Percentiles rank a stretch among this genome's conserved stretches.
These are phyloP conservation scores for Eristalis pertinax DNA, from an alignment of 2,888 invertebrate species.

Conservation along the genomic window DNA sequence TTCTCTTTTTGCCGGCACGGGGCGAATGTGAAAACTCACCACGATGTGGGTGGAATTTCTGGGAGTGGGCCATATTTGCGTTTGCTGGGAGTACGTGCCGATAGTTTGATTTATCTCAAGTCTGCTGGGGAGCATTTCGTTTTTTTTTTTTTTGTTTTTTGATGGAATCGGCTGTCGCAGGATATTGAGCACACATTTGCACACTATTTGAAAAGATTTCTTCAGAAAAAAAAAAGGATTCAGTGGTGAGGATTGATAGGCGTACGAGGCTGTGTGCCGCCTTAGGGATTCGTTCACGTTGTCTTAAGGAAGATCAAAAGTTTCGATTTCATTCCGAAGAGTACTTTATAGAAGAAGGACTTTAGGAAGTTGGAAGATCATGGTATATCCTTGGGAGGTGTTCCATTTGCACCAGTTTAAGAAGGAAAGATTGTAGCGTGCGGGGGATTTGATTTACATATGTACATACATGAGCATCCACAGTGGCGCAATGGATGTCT, in stretches of 20 bases:
- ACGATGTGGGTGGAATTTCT: slow-evolving; percentile 13
- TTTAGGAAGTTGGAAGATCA: too few species aligned
- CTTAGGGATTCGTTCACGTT: slow-evolving; percentile 1
- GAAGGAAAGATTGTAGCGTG: too few species aligned
- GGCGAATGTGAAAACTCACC: slow-evolving; percentile 30
- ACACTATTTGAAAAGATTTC: slow-evolving; percentile 63
- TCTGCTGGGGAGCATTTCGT: slow-evolving; percentile 12
- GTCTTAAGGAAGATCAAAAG: neutral
- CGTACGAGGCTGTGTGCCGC: neutral
- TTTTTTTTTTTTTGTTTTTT: slow-evolving; percentile 8
- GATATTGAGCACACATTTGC: slow-evolving; percentile 61
- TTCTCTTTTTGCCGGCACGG: slow-evolving; percentile 11
- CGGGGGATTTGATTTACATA: too few species aligned
- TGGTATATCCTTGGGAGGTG: too few species aligned
- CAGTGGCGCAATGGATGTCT: too few species aligned
- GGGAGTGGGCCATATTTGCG: slow-evolving; percentile 13
- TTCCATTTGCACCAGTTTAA: too few species aligned
- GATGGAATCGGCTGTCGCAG: slow-evolving; percentile 33
- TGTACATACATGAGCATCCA: too few species aligned
- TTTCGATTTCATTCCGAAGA: neutral
- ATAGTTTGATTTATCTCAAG: slow-evolving; percentile 67
- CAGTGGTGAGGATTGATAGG: slow-evolving; percentile 9
- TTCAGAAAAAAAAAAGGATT: slow-evolving; percentile 44
- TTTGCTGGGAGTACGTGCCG: slow-evolving; percentile 41
- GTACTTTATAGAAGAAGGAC: too few species aligned